Percentiles rank a stretch among this genome's conserved stretches.
Conservation (phyloP, 1,140 invertebrate genomes). For the Meloidogyne floridensis region DNA sequence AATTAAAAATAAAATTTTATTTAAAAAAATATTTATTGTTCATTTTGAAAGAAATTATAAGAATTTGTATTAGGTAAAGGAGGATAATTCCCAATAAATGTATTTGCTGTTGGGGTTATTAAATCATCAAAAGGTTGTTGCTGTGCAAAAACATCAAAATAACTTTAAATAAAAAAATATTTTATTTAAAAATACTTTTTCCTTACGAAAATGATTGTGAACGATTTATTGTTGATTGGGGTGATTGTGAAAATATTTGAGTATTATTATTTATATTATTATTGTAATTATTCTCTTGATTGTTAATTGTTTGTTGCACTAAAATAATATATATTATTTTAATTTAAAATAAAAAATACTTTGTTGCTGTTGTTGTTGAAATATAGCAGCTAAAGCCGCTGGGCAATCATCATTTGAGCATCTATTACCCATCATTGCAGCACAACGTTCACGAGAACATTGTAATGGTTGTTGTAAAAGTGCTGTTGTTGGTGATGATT, state of each 20-base stretch:
- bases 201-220: not conserved
- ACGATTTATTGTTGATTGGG: not conserved
- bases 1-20: too few relatives aligned
- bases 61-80: not conserved
- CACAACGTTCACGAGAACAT: not conserved
- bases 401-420: conserved; percentile 5
- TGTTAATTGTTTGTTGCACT: not conserved
- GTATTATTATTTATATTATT: not conserved
- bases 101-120: not conserved
- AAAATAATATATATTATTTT: not conserved
- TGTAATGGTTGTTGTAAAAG: not conserved
- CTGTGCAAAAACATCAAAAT: not conserved
- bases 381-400: not conserved
- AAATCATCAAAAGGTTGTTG: not conserved
- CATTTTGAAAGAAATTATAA: conserved; percentile 3
- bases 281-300: not conserved
- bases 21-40: not conserved
- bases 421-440: not conserved
- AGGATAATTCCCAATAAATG: not conserved
- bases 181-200: too few relatives aligned
- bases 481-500: not conserved
- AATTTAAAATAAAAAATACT: not conserved
- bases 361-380: not conserved
- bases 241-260: not conserved
- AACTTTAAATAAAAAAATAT: not conserved